These are phyloP conservation scores for Onychomys torridus DNA, from an alignment of 2,797 vertebrate genomes.

Conservation along the genomic window DNA sequence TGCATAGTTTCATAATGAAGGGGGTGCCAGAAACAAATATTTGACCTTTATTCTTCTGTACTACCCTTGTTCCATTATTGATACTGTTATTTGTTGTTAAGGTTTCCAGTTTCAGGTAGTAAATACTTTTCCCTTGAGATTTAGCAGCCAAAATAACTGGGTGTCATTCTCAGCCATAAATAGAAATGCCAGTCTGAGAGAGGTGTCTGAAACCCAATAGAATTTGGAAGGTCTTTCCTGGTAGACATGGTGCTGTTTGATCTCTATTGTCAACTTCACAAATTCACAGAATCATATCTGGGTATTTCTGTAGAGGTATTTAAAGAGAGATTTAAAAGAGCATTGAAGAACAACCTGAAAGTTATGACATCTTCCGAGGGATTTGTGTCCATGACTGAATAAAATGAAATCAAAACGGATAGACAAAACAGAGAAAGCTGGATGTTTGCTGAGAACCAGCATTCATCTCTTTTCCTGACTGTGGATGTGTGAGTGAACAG, in stretches of 20 bases:
- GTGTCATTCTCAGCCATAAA: background rate
- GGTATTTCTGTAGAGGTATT: background rate
- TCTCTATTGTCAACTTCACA: background rate
- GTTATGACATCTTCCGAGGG: background rate
- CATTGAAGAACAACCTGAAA: background rate
- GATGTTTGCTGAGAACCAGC: too few relatives aligned
- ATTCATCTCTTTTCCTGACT: background rate
- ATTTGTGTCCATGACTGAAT: background rate
- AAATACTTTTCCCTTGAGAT: background rate
- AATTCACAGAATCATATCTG: background rate
- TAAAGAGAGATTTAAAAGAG: background rate
- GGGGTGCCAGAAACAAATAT: slow-evolving; percentile 39
- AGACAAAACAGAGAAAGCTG: background rate
- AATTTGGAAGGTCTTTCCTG: background rate
- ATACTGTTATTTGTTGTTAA: background rate
- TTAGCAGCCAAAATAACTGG: background rate
- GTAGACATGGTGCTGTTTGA: background rate
- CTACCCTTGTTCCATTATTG: background rate
- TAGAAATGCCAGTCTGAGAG: background rate
- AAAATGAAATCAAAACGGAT: too few relatives aligned
- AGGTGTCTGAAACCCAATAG: background rate
- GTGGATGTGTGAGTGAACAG: background rate
- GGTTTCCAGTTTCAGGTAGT: background rate
- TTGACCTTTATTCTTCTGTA: background rate
- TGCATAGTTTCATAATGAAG: slow-evolving; percentile 5